Percentiles rank a stretch among this genome's conserved stretches.
These are phyloP conservation scores for Sceliomorpha sp. DNA, from an alignment of 2,888 invertebrate species.

Conservation along the genomic window DNA sequence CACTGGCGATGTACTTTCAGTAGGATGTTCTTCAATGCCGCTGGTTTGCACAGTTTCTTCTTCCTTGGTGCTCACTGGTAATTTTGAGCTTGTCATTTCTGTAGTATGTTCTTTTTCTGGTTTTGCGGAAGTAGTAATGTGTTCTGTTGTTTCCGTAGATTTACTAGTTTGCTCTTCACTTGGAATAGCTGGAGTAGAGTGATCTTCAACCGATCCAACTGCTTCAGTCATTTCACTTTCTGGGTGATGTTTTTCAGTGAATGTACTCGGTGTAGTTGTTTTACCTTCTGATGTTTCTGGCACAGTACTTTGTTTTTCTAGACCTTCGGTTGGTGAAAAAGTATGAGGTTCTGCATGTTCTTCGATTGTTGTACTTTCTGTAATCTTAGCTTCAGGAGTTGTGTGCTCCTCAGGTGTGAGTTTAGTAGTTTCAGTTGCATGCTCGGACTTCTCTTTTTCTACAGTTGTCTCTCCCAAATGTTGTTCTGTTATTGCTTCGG, in stretches of 20 bases:
- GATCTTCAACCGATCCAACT: constrained; percentile 14
- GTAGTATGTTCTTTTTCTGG: constrained; percentile 43
- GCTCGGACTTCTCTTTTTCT: constrained; percentile 29
- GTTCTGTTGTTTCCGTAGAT: constrained; percentile 35
- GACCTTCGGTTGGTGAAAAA: constrained; percentile 34
- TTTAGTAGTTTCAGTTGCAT: constrained; percentile 17
- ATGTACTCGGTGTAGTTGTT: constrained; percentile 9
- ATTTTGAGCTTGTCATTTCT: constrained; percentile 29
- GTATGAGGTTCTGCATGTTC: constrained; percentile 38
- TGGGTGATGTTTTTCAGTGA: constrained; percentile 26
- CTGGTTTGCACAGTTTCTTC: constrained; percentile 40
- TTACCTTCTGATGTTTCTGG: constrained; percentile 35
- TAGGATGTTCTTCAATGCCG: constrained; percentile 32
- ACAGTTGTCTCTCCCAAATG: too few relatives aligned
- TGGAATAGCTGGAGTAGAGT: constrained; percentile 16
- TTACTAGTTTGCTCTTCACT: constrained; percentile 41
- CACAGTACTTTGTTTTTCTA: constrained; percentile 19
- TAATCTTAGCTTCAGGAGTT: constrained; percentile 1
- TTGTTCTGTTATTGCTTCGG: too few relatives aligned
- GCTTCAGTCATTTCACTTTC: constrained; percentile 22
- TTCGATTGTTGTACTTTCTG: constrained; percentile 25
- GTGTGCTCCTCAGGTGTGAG: constrained; percentile 32
- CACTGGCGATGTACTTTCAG: constrained; percentile 51
- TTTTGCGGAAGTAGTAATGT: neutral
- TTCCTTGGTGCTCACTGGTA: constrained; percentile 15